These are phyloP conservation scores for Tortrix viridana DNA, from an alignment of 2,888 invertebrate genomes.

Conservation along the genomic window DNA sequence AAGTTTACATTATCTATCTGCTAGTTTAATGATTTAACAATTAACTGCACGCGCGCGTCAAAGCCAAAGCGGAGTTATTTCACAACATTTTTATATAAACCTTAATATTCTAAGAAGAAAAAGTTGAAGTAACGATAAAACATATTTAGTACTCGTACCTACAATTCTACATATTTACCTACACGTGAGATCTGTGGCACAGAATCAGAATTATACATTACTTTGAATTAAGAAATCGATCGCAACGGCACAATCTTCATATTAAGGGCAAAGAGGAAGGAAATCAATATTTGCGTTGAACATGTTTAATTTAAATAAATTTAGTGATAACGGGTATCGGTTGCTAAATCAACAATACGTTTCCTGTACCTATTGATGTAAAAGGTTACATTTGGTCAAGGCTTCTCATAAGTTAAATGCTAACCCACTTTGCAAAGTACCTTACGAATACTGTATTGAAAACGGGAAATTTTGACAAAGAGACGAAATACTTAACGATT, in stretches of 20 bases:
- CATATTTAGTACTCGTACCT: too few relatives aligned
- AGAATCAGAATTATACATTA: not conserved
- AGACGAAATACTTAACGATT: too few relatives aligned
- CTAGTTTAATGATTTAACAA: constrained; percentile 13
- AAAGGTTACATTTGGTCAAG: constrained; percentile 42
- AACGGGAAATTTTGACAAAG: too few relatives aligned
- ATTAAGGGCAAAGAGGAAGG: constrained; percentile 30
- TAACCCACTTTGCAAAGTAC: too few relatives aligned
- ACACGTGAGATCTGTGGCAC: not conserved
- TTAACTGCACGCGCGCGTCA: constrained; percentile 17
- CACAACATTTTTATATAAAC: not conserved
- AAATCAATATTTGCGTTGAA: constrained; percentile 39
- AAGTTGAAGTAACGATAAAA: too few relatives aligned
- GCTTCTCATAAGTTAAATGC: not conserved
- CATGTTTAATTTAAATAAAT: constrained; percentile 38
- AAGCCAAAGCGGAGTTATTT: constrained; percentile 7
- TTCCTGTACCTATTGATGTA: constrained; percentile 43
- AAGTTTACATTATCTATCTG: constrained; percentile 15
- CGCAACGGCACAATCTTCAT: constrained; percentile 15
- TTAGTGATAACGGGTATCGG: constrained; percentile 42
- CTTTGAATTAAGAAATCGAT: not conserved
- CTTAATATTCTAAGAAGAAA: not conserved
- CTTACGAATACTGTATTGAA: too few relatives aligned
- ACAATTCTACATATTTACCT: too few relatives aligned
- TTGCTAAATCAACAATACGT: constrained; percentile 41